Conservation (phyloP, 2,888 invertebrate genomes). For the Spisula solida region DNA sequence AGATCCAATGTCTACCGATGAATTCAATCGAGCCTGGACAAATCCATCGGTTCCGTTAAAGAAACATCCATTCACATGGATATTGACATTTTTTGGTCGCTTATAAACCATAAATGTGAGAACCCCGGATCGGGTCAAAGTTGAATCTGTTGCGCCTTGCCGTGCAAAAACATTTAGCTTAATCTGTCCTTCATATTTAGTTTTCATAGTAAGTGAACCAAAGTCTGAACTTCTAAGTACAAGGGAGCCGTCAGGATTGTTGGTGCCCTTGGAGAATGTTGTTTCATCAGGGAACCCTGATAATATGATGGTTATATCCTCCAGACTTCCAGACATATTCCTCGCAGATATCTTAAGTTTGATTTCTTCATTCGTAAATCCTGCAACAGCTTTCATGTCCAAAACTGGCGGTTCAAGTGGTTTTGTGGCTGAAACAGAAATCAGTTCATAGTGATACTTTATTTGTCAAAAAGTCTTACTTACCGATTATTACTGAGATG, state of each 20-base stretch:
- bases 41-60: neutral
- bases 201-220: constrained; percentile 22
- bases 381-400: neutral
- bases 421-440: constrained; percentile 1
- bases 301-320: constrained; percentile 13
- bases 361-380: constrained; percentile 15
- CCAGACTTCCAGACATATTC: constrained; percentile 17
- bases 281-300: constrained; percentile 18
- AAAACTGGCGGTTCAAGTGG: constrained; percentile 32
- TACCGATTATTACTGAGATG: too few relatives aligned
- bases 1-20: neutral
- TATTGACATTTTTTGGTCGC: neutral
- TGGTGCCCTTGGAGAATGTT: neutral
- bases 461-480: too few relatives aligned
- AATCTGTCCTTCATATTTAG: neutral
- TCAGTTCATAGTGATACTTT: neutral
- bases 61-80: constrained; percentile 17
- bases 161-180: neutral
- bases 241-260: neutral
- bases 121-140: neutral
- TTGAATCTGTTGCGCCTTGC: neutral
- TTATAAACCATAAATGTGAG: neutral
- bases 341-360: constrained; percentile 20
- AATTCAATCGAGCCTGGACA: neutral
- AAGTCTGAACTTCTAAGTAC: neutral